These are phyloP conservation scores for Lytechinus pictus DNA, from an alignment of 35 echinoderm and acorn worm genomes.

Conservation along the genomic window DNA sequence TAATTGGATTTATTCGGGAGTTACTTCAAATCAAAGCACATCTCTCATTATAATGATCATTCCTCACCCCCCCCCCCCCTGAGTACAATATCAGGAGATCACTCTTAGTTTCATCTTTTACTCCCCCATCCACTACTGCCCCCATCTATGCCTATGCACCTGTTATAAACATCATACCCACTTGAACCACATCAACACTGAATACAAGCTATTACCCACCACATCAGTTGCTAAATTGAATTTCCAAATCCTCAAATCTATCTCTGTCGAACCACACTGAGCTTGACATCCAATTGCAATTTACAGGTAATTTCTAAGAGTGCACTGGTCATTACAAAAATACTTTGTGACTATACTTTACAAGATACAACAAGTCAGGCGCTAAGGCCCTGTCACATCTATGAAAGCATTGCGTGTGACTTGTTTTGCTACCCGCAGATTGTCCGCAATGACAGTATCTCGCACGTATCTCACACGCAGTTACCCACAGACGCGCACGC, in stretches of 20 bases:
- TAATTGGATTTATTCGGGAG: not conserved
- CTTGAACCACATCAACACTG: not conserved
- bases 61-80: not conserved
- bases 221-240: not conserved
- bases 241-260: not conserved
- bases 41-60: not conserved
- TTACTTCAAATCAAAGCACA: not conserved
- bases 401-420: no score
- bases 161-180: not conserved
- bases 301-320: not conserved
- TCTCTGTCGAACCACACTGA: not conserved
- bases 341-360: no score
- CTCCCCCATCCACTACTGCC: not conserved
- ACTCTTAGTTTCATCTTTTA: not conserved
- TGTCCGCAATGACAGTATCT: no score
- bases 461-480: no score
- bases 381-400: no score
- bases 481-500: no score
- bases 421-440: no score
- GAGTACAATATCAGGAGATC: not conserved
- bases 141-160: not conserved
- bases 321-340: not conserved
- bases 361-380: no score
- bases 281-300: not conserved
- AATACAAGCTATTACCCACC: not conserved